A percentile compares a stretch with the other conserved stretches of the same genome.
Conservation (phyloP, 1,140 invertebrate species). For the Drosophila sp. region DNA sequence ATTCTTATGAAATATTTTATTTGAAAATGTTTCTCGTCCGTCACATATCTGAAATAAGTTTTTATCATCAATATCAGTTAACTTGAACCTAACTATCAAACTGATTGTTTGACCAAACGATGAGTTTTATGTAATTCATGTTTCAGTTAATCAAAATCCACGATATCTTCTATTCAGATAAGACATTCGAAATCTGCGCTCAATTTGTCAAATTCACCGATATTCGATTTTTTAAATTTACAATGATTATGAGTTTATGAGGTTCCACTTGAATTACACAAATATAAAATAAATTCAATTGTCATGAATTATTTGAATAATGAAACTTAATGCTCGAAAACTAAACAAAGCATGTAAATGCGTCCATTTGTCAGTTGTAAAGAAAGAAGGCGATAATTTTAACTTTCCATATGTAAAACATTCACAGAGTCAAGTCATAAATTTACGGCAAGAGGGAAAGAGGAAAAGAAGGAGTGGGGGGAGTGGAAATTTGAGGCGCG, state of each 20-base stretch:
- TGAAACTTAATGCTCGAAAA: slow-evolving; percentile 26
- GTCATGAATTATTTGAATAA: slow-evolving; percentile 70
- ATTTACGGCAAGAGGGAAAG: slow-evolving; percentile 32
- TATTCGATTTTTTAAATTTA: not conserved
- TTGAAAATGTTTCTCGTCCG: no score
- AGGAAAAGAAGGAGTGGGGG: slow-evolving; percentile 15
- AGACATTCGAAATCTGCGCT: no score
- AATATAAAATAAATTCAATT: slow-evolving; percentile 8
- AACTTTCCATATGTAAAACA: slow-evolving; percentile 71
- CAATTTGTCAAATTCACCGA: not conserved
- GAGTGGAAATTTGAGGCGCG: slow-evolving; percentile 75
- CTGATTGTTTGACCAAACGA: no score
- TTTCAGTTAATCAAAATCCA: no score
- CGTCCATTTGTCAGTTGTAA: slow-evolving; percentile 71
- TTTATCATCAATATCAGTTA: no score
- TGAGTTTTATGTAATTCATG: no score
- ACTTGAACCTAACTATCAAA: no score
- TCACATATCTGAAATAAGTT: no score
- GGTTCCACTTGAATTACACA: slow-evolving; percentile 10
- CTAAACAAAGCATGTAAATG: slow-evolving; percentile 68
- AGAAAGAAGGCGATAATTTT: slow-evolving; percentile 41
- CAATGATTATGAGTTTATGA: slow-evolving; percentile 13
- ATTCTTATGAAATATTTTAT: no score
- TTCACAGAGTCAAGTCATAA: slow-evolving; percentile 53
- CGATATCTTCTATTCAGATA: no score